Conservation (phyloP, 2,888 invertebrate species). For the Mimachlamys varia region DNA sequence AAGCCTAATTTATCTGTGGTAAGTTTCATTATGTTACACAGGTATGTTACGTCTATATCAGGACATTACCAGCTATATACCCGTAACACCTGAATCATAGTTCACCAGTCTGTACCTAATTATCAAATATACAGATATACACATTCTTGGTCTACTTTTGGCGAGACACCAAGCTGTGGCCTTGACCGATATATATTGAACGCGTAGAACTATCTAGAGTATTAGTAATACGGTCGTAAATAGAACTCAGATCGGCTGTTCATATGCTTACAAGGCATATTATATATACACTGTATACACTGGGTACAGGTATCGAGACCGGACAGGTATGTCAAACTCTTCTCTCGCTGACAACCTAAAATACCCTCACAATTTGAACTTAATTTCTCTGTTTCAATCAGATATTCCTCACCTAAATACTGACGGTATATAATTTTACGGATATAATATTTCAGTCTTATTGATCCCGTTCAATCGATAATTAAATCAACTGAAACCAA, state of each 20-base stretch:
- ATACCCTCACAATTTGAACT: too few species aligned
- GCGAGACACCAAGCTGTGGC: neutral
- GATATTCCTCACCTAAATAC: too few species aligned
- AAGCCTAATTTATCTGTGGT: neutral
- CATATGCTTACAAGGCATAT: neutral
- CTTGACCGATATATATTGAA: neutral
- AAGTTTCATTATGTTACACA: neutral
- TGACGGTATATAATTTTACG: too few species aligned
- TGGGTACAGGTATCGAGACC: neutral
- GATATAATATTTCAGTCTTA: too few species aligned
- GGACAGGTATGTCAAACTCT: neutral
- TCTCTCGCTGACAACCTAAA: neutral
- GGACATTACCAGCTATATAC: neutral
- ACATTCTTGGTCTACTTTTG: neutral
- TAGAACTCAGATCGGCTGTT: neutral
- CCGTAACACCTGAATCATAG: too few species aligned
- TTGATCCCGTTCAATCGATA: too few species aligned
- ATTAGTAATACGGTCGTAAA: neutral
- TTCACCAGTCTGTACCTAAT: neutral
- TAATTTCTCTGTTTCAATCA: too few species aligned
- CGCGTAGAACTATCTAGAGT: neutral
- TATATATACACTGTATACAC: too few species aligned
- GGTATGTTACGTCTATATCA: neutral
- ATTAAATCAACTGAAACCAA: too few species aligned
- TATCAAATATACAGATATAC: neutral